phyloP scores from a whole-genome alignment of 2,888 invertebrate species.

The Leucozona laternaria region DNA sequence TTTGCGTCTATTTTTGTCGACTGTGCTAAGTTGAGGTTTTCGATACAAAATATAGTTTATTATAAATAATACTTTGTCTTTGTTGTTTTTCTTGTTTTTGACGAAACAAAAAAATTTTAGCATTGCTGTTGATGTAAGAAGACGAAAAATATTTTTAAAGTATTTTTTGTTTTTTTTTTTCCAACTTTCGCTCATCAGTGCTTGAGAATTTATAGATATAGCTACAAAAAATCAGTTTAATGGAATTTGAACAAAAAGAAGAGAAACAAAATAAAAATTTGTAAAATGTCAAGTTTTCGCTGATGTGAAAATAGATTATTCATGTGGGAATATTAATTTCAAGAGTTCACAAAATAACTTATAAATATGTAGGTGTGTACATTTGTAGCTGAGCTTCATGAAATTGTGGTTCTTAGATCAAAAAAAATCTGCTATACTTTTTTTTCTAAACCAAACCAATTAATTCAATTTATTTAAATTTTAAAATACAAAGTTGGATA shows the following conservation, averaged over 20 bases:
- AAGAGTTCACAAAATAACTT: conserved; percentile 5
- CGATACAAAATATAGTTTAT: background rate
- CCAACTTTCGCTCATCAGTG: background rate
- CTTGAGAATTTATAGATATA: background rate
- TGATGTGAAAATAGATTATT: conserved; percentile 11
- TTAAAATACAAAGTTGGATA: no score
- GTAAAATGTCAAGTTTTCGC: conserved; percentile 28
- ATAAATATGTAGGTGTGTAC: background rate
- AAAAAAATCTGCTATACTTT: background rate
- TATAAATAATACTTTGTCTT: background rate
- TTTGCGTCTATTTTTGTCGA: conserved; percentile 7
- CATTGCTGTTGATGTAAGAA: conserved; percentile 5
- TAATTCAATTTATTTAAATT: no score
- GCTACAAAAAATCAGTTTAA: background rate
- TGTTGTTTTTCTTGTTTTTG: background rate
- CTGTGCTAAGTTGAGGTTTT: background rate
- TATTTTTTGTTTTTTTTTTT: background rate
- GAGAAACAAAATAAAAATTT: conserved; percentile 11
- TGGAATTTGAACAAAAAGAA: conserved; percentile 8
- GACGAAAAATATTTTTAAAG: background rate
- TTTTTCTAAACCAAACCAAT: no score
- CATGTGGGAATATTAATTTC: conserved; percentile 20
- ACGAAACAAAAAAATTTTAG: background rate
- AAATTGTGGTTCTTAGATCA: background rate
- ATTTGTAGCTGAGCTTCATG: background rate